Conservation (phyloP, 92 coral and sea anemone species). For the Porites evermanni region DNA sequence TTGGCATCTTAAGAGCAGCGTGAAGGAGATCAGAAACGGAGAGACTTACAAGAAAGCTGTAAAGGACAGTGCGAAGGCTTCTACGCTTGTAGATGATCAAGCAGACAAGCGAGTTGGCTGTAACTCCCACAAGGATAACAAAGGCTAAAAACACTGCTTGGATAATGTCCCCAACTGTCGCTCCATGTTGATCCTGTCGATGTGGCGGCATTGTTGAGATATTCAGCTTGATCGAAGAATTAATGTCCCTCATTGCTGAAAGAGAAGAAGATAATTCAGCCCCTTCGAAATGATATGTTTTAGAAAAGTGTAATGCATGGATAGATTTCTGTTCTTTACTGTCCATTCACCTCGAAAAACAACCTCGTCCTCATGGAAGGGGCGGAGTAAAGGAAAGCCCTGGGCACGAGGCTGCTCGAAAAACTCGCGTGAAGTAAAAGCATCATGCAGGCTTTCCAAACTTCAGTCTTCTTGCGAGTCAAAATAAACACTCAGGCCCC, state of each 20-base stretch:
- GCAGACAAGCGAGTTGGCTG: conserved; percentile 77
- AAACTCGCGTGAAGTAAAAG: too few species aligned
- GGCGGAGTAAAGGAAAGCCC: too few species aligned
- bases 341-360: too few species aligned
- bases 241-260: conserved; percentile 35
- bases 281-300: too few species aligned
- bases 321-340: too few species aligned
- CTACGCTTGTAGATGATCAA: conserved; percentile 76
- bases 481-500: too few species aligned
- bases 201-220: conserved; percentile 1
- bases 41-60: conserved; percentile 87
- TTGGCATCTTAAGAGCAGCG: conserved; percentile 89
- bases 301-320: too few species aligned
- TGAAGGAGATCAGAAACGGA: conserved; percentile 89
- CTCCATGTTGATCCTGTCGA: background rate
- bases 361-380: too few species aligned
- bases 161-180: conserved; percentile 23
- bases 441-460: too few species aligned
- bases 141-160: conserved; percentile 52
- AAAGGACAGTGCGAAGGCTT: conserved; percentile 76
- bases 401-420: too few species aligned
- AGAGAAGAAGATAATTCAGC: background rate
- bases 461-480: too few species aligned
- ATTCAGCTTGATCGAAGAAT: conserved; percentile 6
- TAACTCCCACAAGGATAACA: conserved; percentile 69